Conservation (phyloP, 2,888 invertebrate genomes). For the Eristalinus sepulchralis region DNA sequence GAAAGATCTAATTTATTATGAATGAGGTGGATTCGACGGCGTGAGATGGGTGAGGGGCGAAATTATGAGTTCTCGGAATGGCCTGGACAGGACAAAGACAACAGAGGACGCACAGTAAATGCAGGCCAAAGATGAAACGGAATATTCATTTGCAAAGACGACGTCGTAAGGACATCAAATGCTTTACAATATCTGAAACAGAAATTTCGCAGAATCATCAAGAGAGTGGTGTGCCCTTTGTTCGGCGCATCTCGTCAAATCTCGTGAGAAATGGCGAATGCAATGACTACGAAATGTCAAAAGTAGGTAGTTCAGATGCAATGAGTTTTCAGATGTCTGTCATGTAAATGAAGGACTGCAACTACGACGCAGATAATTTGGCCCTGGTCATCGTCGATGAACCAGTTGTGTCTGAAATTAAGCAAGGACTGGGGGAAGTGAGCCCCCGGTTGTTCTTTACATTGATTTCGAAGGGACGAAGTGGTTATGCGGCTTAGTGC, state of each 20-base stretch:
- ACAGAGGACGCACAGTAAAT: not conserved
- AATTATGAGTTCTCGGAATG: not conserved
- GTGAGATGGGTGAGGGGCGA: not conserved
- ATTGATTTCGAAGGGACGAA: too few species aligned
- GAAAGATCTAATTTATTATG: constrained; percentile 9
- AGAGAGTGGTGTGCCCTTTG: not conserved
- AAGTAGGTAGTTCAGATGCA: not conserved
- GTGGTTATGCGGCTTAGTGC: too few species aligned
- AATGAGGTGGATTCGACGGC: not conserved
- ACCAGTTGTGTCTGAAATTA: not conserved
- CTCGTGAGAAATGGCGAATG: not conserved
- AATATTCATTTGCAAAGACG: not conserved
- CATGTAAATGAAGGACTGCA: not conserved
- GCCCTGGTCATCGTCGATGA: not conserved
- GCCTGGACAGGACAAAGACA: not conserved
- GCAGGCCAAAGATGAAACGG: not conserved
- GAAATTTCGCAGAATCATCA: not conserved
- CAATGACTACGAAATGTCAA: too few species aligned
- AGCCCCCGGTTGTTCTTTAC: too few species aligned
- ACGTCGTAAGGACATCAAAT: not conserved
- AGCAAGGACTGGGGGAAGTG: not conserved
- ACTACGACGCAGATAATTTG: not conserved
- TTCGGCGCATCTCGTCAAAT: not conserved
- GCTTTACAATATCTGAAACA: not conserved
- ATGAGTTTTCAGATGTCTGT: not conserved